These are phyloP conservation scores for Epinotia bilunana DNA, from an alignment of 2,888 invertebrate species.

Conservation along the genomic window DNA sequence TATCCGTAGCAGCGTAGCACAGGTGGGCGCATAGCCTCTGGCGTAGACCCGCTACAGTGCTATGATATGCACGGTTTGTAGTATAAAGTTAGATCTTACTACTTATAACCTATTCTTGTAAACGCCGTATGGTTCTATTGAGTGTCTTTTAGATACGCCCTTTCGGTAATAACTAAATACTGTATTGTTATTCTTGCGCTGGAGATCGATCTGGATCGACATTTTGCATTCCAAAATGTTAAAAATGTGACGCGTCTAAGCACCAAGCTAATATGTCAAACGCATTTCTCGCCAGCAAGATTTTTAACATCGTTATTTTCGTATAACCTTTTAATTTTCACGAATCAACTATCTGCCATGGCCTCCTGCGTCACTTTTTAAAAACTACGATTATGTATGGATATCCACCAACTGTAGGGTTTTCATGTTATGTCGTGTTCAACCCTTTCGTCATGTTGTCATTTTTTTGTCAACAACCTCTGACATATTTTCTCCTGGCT, in stretches of 20 bases:
- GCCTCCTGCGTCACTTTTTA: too few species aligned
- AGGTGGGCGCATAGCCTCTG: conserved; percentile 20
- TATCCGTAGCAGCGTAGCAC: conserved; percentile 23
- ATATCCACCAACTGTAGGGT: too few species aligned
- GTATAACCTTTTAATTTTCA: too few species aligned
- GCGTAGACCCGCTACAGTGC: conserved; percentile 23
- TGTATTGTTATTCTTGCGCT: background rate
- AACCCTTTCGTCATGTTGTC: too few species aligned
- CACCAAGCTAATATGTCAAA: too few species aligned
- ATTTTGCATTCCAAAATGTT: background rate
- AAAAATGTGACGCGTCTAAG: background rate
- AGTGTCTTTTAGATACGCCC: background rate
- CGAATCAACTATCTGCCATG: too few species aligned
- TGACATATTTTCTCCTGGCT: too few species aligned
- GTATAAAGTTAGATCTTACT: background rate
- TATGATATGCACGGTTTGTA: conserved; percentile 12
- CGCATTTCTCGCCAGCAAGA: too few species aligned
- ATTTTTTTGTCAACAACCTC: too few species aligned
- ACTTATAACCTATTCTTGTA: background rate
- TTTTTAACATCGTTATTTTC: too few species aligned
- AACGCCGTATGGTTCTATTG: background rate
- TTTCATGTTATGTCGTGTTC: too few species aligned
- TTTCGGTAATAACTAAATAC: background rate
- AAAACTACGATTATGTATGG: too few species aligned
- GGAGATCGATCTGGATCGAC: background rate